phyloP scores from a whole-genome alignment of 37 sponge, comb jelly and placozoan genomes.

The Ianthella basta region DNA sequence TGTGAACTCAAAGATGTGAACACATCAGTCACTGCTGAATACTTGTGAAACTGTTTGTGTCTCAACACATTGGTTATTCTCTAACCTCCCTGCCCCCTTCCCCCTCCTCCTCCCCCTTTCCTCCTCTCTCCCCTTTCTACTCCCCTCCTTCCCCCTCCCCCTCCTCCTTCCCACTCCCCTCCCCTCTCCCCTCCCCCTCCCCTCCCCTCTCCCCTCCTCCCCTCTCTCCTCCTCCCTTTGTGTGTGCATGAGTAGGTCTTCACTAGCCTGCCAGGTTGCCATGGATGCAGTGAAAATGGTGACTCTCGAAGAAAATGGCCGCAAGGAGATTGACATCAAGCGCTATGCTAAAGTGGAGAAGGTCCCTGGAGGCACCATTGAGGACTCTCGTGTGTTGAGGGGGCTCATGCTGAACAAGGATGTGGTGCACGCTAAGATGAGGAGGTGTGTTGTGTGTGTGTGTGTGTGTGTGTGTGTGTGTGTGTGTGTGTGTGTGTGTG shows the following conservation, averaged over 20 bases:
- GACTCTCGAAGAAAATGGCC: conserved; percentile 64
- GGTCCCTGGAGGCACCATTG: conserved; percentile 93
- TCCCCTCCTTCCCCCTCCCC: conserved; percentile 15
- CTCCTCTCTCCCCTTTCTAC: neutral
- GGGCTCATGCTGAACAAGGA: conserved; percentile 98
- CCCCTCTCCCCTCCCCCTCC: too few relatives aligned
- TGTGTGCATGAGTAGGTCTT: conserved; percentile 57
- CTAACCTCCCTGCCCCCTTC: neutral
- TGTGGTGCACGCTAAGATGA: conserved; percentile 95
- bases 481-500: conserved; percentile 10
- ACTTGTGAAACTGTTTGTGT: too few relatives aligned
- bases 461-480: conserved; percentile 2
- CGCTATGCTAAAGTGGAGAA: conserved; percentile 94
- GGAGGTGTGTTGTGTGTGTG: conserved; percentile 48
- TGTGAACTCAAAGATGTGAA: too few relatives aligned
- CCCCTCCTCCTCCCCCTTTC: neutral
- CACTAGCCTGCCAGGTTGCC: conserved; percentile 92
- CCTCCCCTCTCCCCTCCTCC: too few relatives aligned
- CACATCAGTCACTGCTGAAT: too few relatives aligned
- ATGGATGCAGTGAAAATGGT: conserved; percentile 92
- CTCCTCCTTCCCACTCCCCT: too few relatives aligned
- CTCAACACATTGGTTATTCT: too few relatives aligned
- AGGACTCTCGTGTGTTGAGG: conserved; percentile 86
- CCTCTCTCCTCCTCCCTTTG: neutral
- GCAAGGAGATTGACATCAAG: conserved; percentile 97